A percentile compares a stretch with the other conserved stretches of the same genome.
Evolutionary conservation across 2,113 vertebrate genomes (phyloP).

Genomic region (Amazona guildingii): DNA sequence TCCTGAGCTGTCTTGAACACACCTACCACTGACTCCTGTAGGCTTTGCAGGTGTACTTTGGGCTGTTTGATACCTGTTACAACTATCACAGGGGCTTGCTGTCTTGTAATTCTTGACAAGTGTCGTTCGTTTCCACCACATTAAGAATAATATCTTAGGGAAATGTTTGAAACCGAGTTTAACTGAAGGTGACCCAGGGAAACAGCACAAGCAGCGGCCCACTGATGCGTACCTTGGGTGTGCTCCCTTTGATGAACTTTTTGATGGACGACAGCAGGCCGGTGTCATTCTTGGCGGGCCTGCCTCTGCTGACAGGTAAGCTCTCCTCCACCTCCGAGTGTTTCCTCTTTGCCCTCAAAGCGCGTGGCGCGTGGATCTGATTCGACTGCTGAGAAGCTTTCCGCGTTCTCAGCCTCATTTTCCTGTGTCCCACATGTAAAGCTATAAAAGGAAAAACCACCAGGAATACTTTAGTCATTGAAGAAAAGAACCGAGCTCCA

Average conservation of each 20-base stretch:
- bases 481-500: not conserved
- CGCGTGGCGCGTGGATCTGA: slow-evolving; percentile 79
- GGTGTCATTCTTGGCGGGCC: slow-evolving; percentile 76
- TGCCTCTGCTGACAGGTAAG: slow-evolving; percentile 73
- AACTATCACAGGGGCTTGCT: not conserved
- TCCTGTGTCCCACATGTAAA: slow-evolving; percentile 87
- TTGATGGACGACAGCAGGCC: slow-evolving; percentile 83
- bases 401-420: slow-evolving; percentile 98
- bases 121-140: not conserved
- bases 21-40: not conserved
- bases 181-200: rapidly evolving
- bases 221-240: slow-evolving; percentile 73
- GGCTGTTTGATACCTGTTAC: not conserved
- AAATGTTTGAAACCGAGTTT: not conserved
- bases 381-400: slow-evolving; percentile 93
- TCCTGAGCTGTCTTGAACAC: not conserved
- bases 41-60: not conserved
- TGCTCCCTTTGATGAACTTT: slow-evolving; percentile 84
- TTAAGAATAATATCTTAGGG: not conserved
- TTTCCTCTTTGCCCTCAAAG: slow-evolving; percentile 89
- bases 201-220: not conserved
- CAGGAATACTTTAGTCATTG: not conserved
- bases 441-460: slow-evolving; percentile 55
- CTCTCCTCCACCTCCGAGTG: slow-evolving; percentile 80
- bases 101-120: not conserved